Base-by-base conservation (phyloP, 2,888 invertebrate genomes). In the Aricia artaxerxes region DNA sequence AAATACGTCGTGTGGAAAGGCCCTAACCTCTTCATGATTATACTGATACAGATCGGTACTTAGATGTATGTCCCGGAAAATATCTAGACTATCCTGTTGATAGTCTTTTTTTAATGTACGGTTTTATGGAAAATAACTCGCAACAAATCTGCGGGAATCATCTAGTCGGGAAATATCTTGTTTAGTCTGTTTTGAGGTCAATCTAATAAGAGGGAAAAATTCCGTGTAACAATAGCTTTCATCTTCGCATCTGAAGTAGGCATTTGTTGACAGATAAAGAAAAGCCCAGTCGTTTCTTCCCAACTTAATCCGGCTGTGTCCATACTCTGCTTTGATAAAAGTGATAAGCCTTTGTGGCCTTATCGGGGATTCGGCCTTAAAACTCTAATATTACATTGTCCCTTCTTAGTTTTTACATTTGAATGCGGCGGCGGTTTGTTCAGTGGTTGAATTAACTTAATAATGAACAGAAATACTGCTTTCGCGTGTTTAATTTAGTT, bases 221-320 rank as follows among this genome's bases (percentile, higher is more conserved):
- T 49, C 6, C 16, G 49, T 75, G 9, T 75, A 49, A 44, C 49
- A 75, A 75, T 49, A 49, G 78, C 82, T 83, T 83, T 84, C 82
- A 81, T 80, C 81, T 81, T 82, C 57, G 78, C 83, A 83, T 85
- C 82, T 82, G 80, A 83, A 80, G 82, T 82, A 82, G 88, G 84
- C 88, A 86, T 89, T 89, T 88, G 90, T 89, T 89, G 90, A 89
- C 86, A 90, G 92, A 92, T 92, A 92, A 92, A 89, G 84, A 81
- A 82, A 83, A 85, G 91, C 91, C 92, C 91, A 92, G 87, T 87
- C 85, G 85, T 83, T 83, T 83, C 86, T 84, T 84, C 85, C 84
- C 82, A 69, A 69, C 86, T 87, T 89, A 90, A 90, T 90, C 89
- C 89, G 85, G 84, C 86, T 87, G 76, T 57, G 76, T 89, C 90